phyloP scores from a whole-genome alignment of 1,140 invertebrate species.

The Panonychus citri region DNA sequence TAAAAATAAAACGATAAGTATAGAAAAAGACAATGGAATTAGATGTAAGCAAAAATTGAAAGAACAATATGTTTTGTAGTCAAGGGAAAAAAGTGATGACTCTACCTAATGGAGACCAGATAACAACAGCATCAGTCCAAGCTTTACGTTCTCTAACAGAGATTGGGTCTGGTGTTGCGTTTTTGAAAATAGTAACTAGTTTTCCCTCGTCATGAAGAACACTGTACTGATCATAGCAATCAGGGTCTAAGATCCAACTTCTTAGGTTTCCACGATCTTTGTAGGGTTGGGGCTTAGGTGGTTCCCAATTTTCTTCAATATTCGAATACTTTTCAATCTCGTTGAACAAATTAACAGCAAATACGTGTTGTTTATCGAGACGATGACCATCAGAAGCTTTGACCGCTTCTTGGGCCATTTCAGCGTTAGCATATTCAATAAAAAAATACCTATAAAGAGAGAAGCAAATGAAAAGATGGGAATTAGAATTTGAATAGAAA shows the following conservation, averaged over 20 bases:
- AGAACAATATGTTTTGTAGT: not conserved
- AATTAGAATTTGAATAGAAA: not conserved
- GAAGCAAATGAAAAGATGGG: slow-evolving; percentile 6
- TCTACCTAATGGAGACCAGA: slow-evolving; percentile 9
- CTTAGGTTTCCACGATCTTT: slow-evolving; percentile 56
- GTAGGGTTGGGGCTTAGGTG: slow-evolving; percentile 62
- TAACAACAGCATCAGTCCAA: slow-evolving; percentile 10
- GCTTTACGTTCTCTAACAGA: slow-evolving; percentile 47
- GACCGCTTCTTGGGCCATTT: slow-evolving; percentile 60
- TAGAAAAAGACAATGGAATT: too few relatives aligned
- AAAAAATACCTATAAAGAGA: slow-evolving; percentile 51
- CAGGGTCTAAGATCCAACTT: slow-evolving; percentile 68
- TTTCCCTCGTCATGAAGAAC: slow-evolving; percentile 56
- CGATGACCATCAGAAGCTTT: slow-evolving; percentile 72
- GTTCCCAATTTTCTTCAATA: slow-evolving; percentile 75
- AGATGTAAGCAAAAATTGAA: too few relatives aligned
- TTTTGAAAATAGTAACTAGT: slow-evolving; percentile 65
- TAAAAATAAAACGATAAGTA: not conserved
- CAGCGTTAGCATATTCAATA: slow-evolving; percentile 60
- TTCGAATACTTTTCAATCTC: slow-evolving; percentile 87
- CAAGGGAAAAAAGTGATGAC: not conserved
- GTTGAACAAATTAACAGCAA: slow-evolving; percentile 81
- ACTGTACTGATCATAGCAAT: slow-evolving; percentile 85
- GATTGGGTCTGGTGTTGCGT: slow-evolving; percentile 62
- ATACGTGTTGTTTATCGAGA: slow-evolving; percentile 85